Conservation (phyloP, 1,140 invertebrate genomes). For the Drosophila cardini region DNA sequence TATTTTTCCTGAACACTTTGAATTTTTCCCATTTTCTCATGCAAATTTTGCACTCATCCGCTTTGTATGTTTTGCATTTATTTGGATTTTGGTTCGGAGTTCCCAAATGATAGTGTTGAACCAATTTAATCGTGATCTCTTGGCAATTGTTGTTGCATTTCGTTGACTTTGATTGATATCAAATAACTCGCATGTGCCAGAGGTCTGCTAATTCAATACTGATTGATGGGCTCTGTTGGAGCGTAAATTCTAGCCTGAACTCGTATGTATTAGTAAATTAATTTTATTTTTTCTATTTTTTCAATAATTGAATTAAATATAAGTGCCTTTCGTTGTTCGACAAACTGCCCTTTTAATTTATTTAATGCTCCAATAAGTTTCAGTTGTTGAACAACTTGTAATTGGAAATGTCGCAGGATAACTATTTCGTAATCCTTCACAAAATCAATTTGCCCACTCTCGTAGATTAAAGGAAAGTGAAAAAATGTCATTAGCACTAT, state of each 20-base stretch:
- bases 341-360: not conserved
- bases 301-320: not conserved
- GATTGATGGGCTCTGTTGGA: slow-evolving; percentile 42
- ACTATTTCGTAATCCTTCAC: no score
- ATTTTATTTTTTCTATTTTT: not conserved
- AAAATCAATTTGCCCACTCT: no score
- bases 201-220: slow-evolving; percentile 53
- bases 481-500: no score
- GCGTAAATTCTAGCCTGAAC: not conserved
- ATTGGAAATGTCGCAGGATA: not conserved
- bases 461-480: no score
- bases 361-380: not conserved
- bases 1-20: no score
- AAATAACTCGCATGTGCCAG: slow-evolving; percentile 20
- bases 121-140: slow-evolving; percentile 44
- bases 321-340: not conserved
- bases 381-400: not conserved
- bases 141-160: slow-evolving; percentile 30
- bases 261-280: not conserved
- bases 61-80: not conserved
- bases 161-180: slow-evolving; percentile 66
- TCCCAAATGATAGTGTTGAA: slow-evolving; percentile 27
- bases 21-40: no score
- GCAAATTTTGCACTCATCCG: not conserved
- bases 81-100: not conserved